Base-by-base conservation (phyloP, 2,797 vertebrate species). In the Sebastolobus alascanus region DNA sequence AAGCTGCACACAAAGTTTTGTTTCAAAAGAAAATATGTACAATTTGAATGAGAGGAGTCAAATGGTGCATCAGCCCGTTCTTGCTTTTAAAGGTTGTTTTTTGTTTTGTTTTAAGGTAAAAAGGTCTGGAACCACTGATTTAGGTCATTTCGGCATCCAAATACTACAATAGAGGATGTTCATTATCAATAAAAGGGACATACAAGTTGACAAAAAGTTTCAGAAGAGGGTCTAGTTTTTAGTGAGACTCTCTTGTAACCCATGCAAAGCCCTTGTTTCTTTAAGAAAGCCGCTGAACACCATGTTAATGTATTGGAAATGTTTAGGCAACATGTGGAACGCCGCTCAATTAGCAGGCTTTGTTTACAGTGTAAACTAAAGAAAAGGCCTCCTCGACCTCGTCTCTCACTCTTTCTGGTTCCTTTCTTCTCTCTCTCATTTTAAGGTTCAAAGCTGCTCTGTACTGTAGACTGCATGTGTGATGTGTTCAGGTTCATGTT, bases 401-500 rank as follows among this genome's bases (percentile, higher is more conserved):
- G 8, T 20, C 33, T 67, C 63, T 65, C 25, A 5, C 37, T 37
- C 22, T 20, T 60, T 14, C 52, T 35, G 31, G 9, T 61, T 63
- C 18, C 38, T 64, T 40, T 73, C 55, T 14, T 54, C n/a, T n/a
- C n/a, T n/a, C n/a, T n/a, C n/a, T n/a, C n/a, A 38, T 69, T 64
- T 46, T 8, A n/a, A 67, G 61, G 31, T 71, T 61, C 59, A 75
- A 18, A 68, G 78, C 68, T 35, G 65, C 70, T 55, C 56, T 46
- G 31, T 20, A 31, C 80, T 63, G 59, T 1, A 29, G 9, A 4
- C 66, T 66, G 68, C 82, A 77, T 72, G 67, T 63, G 58, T 66
- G 11, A 60, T 77, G 56, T 33, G 72, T 84, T 87, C 20, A 69
- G 68, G 68, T n/a, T 90, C 88, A 60, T 40, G 73, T 91, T 91